Conservation (phyloP, 2,797 vertebrate genomes). For the Propithecus perrieri region DNA sequence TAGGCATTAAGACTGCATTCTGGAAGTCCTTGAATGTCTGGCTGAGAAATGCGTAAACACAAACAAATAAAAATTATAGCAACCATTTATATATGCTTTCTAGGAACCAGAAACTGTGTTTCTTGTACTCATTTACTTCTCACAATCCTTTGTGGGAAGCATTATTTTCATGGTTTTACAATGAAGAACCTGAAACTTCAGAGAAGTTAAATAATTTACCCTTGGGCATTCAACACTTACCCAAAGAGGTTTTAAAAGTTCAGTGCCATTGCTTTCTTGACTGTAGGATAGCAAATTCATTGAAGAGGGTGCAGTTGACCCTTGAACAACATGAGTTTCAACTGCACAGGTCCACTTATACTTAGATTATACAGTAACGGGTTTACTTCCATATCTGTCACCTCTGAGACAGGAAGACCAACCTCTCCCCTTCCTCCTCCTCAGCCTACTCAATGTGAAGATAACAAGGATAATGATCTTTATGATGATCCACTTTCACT, state of each 20-base stretch:
- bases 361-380: no score
- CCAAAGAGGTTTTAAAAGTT: background rate
- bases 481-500: background rate
- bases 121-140: background rate
- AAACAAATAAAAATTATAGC: background rate
- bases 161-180: background rate
- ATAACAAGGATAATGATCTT: background rate
- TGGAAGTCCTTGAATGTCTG: background rate
- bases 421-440: background rate
- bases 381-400: background rate
- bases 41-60: background rate
- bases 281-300: background rate
- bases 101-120: background rate
- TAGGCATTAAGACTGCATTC: background rate
- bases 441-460: background rate
- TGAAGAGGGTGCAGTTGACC: background rate
- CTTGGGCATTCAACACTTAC: background rate
- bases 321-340: background rate
- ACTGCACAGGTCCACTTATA: background rate
- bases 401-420: background rate
- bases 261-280: background rate
- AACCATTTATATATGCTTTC: background rate
- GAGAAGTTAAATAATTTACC: slow-evolving; percentile 13
- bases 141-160: background rate
- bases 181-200: background rate